Percentiles rank a stretch among this genome's conserved stretches.
Conservation (phyloP, 2,113 vertebrate species). For the Uria lomvia region DNA sequence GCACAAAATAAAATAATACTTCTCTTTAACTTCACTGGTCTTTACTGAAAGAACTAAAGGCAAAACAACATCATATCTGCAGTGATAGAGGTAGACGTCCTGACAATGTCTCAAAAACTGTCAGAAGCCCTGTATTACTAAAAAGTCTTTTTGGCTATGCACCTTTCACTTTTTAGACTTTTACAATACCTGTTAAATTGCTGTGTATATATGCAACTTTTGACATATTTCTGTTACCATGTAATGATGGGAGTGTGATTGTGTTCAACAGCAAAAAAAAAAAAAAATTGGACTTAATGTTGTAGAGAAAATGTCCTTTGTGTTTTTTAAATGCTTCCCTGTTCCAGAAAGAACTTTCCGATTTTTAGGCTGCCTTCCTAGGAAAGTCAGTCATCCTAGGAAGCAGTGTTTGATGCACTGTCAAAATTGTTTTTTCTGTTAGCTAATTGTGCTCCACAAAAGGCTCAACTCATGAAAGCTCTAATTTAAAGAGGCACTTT, state of each 20-base stretch:
- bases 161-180: not conserved
- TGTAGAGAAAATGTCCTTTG: not conserved
- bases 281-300: not conserved
- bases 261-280: not conserved
- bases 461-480: not conserved
- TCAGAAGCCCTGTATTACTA: not conserved
- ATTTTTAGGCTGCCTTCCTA: not conserved
- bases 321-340: not conserved
- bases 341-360: not conserved
- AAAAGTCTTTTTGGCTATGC: not conserved
- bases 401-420: not conserved
- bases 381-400: not conserved
- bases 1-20: not conserved
- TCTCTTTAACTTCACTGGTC: not conserved
- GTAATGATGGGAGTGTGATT: not conserved
- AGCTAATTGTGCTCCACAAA: not conserved
- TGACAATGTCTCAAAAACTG: not conserved
- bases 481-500: too few species aligned
- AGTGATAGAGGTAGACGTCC: not conserved
- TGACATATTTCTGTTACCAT: not conserved
- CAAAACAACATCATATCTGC: not conserved
- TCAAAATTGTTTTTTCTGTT: not conserved
- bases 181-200: not conserved
- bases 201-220: not conserved
- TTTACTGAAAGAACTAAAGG: not conserved